A percentile compares a stretch with the other conserved stretches of the same genome.
phyloP scores from a whole-genome alignment of 2,797 vertebrate species.

The Anguilla obscura region DNA sequence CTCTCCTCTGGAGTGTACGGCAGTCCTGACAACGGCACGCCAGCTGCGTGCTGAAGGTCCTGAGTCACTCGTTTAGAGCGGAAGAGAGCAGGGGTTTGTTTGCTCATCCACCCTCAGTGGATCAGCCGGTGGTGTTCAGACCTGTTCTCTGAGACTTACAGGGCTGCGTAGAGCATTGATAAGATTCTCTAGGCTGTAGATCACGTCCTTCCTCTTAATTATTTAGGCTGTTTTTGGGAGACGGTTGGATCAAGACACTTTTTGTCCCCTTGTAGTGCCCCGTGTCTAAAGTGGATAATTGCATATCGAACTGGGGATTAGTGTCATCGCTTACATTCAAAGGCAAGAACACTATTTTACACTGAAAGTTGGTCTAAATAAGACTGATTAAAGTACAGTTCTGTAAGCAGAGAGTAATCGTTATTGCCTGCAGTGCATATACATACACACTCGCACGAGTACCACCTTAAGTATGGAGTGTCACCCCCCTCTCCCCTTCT shows the following conservation, averaged over 20 bases:
- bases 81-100: not conserved
- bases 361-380: not conserved
- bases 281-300: conserved; percentile 31
- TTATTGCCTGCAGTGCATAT: not conserved
- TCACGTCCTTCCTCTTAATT: not conserved
- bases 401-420: not conserved
- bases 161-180: conserved; percentile 45
- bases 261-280: not conserved
- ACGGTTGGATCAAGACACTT: not conserved
- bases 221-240: not conserved
- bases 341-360: not conserved
- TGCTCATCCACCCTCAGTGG: not conserved
- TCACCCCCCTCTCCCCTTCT: no score
- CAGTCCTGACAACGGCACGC: not conserved
- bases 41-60: conserved; percentile 5
- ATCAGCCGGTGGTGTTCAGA: not conserved
- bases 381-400: not conserved
- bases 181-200: conserved; percentile 35
- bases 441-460: not conserved
- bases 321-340: not conserved
- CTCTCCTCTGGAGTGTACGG: conserved; percentile 29
- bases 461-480: no score
- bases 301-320: not conserved
- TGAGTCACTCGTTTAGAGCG: conserved; percentile 13
- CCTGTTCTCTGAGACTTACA: conserved; percentile 48